Evolutionary conservation across 1,140 invertebrate species (phyloP).

Genomic region (Apis mellifera): Amel_HAv3.1 CM009931.2:27363501-27364000

Average conservation of each 20-base stretch:
- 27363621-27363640: constrained; percentile 39
- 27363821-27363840: neutral
- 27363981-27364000: no score
- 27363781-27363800: constrained; percentile 5
- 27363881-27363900: no score
- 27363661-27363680: constrained; percentile 53
- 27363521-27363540: constrained; percentile 9
- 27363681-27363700: constrained; percentile 58
- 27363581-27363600: constrained; percentile 25
- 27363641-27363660: constrained; percentile 32
- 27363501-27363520: constrained; percentile 24
- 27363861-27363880: no score
- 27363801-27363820: neutral
- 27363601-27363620: constrained; percentile 47
- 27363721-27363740: constrained; percentile 58
- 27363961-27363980: no score
- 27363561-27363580: constrained; percentile 47
- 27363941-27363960: no score
- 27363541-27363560: neutral
- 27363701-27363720: constrained; percentile 58
- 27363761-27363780: constrained; percentile 36
- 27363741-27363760: constrained; percentile 40
- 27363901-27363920: no score
- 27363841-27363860: neutral
- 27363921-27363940: no score